Conservation (phyloP, 2,113 vertebrate species). For the Leptosomus discolor region DNA sequence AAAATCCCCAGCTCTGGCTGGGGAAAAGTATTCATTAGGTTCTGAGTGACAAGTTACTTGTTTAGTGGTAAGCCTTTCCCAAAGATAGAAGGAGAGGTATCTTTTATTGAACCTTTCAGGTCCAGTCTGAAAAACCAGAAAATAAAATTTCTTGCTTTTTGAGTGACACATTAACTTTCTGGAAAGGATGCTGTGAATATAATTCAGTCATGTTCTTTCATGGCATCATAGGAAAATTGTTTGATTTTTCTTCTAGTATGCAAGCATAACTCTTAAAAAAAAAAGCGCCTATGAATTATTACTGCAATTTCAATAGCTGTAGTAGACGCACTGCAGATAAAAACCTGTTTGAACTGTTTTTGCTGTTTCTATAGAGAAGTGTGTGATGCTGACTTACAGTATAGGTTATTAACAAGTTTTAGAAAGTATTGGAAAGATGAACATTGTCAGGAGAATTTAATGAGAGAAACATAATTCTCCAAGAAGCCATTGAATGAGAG, state of each 20-base stretch:
- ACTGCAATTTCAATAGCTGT: neutral
- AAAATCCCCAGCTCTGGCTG: neutral
- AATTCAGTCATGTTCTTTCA: neutral
- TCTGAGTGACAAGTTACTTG: neutral
- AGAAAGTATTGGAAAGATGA: neutral
- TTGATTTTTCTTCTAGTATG: neutral
- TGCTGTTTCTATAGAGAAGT: constrained; percentile 41
- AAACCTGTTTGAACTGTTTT: constrained; percentile 12
- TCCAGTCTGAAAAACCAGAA: neutral
- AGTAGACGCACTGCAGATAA: neutral
- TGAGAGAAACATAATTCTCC: constrained; percentile 31
- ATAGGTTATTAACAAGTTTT: neutral
- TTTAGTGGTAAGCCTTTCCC: neutral
- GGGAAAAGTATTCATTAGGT: neutral
- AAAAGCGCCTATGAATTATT: neutral
- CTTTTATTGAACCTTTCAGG: neutral
- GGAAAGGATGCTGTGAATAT: neutral
- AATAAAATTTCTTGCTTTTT: neutral
- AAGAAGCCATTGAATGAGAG: neutral
- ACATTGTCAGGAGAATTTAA: neutral
- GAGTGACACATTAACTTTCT: neutral
- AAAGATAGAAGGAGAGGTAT: neutral
- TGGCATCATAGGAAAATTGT: neutral
- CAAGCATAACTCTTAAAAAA: neutral
- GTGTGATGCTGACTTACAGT: neutral